A percentile compares a stretch with the other conserved stretches of the same genome.
Evolutionary conservation across 2,888 invertebrate species (phyloP).

Genomic region (Limulus polyphemus): DNA sequence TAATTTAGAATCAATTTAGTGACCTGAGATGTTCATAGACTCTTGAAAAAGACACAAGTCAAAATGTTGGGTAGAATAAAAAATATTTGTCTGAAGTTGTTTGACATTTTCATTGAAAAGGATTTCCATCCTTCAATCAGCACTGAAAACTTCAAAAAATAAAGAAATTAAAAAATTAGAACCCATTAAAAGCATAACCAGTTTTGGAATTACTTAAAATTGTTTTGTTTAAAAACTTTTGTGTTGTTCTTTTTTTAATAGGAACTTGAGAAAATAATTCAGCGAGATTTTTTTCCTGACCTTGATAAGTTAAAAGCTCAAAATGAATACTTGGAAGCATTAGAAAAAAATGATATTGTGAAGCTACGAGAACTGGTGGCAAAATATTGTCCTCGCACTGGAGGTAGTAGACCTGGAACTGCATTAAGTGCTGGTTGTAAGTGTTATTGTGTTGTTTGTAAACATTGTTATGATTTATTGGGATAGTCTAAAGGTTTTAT

Average conservation of each 20-base stretch:
- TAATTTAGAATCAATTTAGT: no score
- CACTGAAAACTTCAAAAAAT: no score
- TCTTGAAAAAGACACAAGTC: no score
- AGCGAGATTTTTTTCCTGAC: slow-evolving; percentile 94
- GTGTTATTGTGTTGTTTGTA: background rate
- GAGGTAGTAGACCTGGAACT: slow-evolving; percentile 9
- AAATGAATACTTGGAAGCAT: slow-evolving; percentile 80
- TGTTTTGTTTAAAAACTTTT: no score
- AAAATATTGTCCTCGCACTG: slow-evolving; percentile 49
- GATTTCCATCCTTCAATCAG: no score
- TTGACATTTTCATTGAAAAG: no score
- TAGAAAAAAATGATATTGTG: slow-evolving; percentile 71
- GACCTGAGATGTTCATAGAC: no score
- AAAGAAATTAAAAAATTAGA: no score
- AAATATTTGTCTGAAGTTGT: no score
- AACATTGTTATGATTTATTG: background rate
- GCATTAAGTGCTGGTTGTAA: slow-evolving; percentile 5
- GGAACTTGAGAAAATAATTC: slow-evolving; percentile 87
- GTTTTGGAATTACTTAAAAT: no score
- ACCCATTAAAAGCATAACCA: no score
- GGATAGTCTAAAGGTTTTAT: background rate
- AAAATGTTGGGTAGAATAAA: no score
- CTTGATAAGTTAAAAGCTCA: slow-evolving; percentile 81
- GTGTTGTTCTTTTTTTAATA: slow-evolving; percentile 31
- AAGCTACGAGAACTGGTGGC: slow-evolving; percentile 72